A percentile compares a stretch with the other conserved stretches of the same genome.
Conservation (phyloP, 2,888 invertebrate species). For the Euplagia quadripunctaria region DNA sequence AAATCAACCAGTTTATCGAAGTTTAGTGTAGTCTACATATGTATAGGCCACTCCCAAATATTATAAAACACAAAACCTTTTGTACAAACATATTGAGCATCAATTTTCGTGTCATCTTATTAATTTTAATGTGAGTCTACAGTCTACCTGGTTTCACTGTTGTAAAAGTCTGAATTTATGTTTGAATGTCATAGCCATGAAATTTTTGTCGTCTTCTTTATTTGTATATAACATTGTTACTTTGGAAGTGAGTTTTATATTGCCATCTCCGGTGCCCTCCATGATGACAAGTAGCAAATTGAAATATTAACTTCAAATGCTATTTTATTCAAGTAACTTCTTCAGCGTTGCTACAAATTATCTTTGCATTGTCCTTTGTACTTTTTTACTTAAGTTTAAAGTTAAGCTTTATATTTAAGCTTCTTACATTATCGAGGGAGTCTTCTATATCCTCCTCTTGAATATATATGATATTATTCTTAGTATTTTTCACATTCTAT, state of each 20-base stretch:
- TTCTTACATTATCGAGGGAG: not conserved
- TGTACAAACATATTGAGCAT: no score
- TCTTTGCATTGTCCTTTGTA: not conserved
- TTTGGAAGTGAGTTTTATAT: constrained; percentile 10
- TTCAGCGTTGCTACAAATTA: constrained; percentile 1
- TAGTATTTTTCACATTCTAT: not conserved
- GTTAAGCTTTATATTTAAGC: no score
- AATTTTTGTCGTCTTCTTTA: not conserved
- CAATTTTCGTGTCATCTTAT: no score
- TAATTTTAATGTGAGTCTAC: no score
- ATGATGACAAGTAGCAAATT: constrained; percentile 15
- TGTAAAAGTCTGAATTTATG: not conserved
- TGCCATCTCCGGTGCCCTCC: not conserved
- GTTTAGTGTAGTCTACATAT: not conserved
- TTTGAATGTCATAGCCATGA: not conserved
- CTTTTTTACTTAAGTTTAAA: not conserved
- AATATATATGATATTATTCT: not conserved
- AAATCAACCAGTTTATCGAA: not conserved
- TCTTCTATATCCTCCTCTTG: not conserved
- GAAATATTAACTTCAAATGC: constrained; percentile 14
- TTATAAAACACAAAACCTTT: no score
- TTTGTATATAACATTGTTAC: constrained; percentile 3
- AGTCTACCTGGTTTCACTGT: not conserved
- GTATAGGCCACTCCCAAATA: no score
- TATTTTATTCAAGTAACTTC: not conserved